phyloP scores from a whole-genome alignment of 2,113 vertebrate genomes.

The Neopipo cinnamomea region DNA sequence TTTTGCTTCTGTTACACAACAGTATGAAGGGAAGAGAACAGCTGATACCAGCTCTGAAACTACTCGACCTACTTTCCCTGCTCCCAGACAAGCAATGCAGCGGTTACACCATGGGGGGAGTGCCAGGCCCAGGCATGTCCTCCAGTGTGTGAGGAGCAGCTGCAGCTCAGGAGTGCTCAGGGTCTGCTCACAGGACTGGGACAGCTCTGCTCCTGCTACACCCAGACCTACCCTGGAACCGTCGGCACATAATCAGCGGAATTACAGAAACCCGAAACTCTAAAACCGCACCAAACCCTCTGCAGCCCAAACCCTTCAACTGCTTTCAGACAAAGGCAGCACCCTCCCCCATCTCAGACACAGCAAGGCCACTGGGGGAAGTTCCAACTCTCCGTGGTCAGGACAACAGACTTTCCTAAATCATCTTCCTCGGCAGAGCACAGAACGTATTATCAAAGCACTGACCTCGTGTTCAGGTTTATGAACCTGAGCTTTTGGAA shows the following conservation, averaged over 20 bases:
- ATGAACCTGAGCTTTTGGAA: neutral
- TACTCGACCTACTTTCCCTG: neutral
- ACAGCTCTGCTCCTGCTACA: neutral
- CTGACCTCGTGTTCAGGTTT: neutral
- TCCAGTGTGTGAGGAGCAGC: neutral
- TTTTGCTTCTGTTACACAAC: neutral
- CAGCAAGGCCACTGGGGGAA: neutral
- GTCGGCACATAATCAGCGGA: neutral
- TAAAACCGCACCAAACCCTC: neutral
- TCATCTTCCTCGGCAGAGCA: neutral
- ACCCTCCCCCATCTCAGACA: neutral
- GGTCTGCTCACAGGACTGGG: neutral
- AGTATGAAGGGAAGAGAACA: neutral
- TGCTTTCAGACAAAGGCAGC: neutral
- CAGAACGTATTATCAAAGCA: neutral
- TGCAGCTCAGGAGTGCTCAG: neutral
- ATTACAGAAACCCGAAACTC: neutral
- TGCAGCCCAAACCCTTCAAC: neutral
- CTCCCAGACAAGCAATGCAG: neutral
- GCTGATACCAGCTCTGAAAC: neutral
- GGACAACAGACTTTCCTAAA: neutral
- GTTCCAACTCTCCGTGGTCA: neutral
- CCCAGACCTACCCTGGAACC: rapidly evolving
- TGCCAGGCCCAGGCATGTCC: neutral
- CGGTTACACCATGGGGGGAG: neutral